phyloP scores from a whole-genome alignment of 1,140 invertebrate genomes.

The Heliconius himera region DNA sequence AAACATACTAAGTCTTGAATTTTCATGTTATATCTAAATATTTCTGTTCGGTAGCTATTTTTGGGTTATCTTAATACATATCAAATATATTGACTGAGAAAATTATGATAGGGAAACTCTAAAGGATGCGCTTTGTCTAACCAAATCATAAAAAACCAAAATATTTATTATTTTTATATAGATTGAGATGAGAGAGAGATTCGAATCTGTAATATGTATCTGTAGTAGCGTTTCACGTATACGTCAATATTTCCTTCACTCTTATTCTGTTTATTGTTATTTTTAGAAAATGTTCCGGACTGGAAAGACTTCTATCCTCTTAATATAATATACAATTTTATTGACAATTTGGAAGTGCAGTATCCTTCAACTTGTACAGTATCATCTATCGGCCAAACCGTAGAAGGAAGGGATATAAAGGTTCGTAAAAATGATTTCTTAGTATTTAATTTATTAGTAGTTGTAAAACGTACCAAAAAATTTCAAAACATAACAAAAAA shows the following conservation, averaged over 20 bases:
- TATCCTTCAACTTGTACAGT: constrained; percentile 71
- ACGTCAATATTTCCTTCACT: neutral
- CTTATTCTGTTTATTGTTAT: neutral
- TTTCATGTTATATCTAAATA: neutral
- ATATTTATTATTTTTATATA: too few species aligned
- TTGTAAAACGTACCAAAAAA: neutral
- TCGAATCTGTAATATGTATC: too few species aligned
- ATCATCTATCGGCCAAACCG: constrained; percentile 56
- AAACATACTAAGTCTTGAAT: neutral
- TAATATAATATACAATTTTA: constrained; percentile 57
- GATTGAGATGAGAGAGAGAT: too few species aligned
- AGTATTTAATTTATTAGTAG: neutral
- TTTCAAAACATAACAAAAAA: neutral
- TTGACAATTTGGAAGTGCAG: constrained; percentile 57
- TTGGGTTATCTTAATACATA: neutral
- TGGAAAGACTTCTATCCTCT: constrained; percentile 71
- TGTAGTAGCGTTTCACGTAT: too few species aligned
- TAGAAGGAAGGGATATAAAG: constrained; percentile 71
- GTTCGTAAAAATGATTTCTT: constrained; percentile 40
- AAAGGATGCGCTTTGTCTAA: neutral
- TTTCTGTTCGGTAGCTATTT: neutral
- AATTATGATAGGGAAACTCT: neutral
- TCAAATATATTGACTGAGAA: neutral
- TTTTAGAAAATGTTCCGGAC: constrained; percentile 59
- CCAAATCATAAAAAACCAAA: too few species aligned